Conservation (phyloP, 2,797 vertebrate species). For the Psittacula derbiana region DNA sequence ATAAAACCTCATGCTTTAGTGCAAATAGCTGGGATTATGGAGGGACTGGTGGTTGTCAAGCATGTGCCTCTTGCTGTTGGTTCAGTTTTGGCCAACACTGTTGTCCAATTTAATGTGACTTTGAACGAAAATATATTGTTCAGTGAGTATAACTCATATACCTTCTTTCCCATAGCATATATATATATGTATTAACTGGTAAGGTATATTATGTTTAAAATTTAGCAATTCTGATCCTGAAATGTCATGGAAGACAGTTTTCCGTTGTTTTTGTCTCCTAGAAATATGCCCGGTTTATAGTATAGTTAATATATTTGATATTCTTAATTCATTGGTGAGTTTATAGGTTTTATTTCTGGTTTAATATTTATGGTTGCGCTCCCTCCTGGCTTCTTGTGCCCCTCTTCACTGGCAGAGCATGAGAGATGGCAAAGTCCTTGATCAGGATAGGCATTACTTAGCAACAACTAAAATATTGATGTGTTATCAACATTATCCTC, state of each 20-base stretch:
- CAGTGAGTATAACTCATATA: background rate
- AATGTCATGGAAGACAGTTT: background rate
- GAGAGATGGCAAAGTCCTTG: background rate
- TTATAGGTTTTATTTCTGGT: background rate
- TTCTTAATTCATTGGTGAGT: background rate
- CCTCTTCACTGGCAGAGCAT: background rate
- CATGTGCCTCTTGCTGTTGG: background rate
- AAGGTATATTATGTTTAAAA: background rate
- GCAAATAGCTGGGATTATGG: background rate
- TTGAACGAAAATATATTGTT: background rate
- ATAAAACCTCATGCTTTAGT: background rate
- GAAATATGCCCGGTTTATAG: background rate
- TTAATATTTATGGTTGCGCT: background rate
- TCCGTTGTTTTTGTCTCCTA: background rate
- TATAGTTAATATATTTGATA: background rate
- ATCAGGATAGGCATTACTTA: background rate
- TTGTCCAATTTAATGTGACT: background rate
- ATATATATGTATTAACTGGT: rapidly evolving
- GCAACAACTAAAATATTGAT: background rate
- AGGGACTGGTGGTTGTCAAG: background rate
- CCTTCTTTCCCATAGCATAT: background rate
- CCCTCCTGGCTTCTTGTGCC: background rate
- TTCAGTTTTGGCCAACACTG: background rate
- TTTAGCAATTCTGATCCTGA: background rate
- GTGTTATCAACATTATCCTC: background rate